Evolutionary conservation across 2,113 vertebrate genomes (phyloP).

Genomic region (Silurus glanis): DNA sequence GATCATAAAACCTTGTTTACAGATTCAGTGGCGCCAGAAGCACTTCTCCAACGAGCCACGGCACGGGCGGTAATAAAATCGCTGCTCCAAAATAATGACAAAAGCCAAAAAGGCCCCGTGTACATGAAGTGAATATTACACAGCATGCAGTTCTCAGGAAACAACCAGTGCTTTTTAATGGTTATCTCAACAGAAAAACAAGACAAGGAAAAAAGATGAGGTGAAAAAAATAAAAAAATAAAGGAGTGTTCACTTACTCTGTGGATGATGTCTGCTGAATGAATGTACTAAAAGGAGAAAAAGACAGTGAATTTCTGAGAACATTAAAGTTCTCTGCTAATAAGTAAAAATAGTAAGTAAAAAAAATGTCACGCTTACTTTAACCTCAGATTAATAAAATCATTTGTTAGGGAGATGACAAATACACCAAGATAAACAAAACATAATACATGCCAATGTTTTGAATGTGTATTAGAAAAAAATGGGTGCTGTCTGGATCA

Average conservation of each 20-base stretch:
- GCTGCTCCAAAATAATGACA: slow-evolving; percentile 6
- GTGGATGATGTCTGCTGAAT: slow-evolving; percentile 98
- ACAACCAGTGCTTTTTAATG: neutral
- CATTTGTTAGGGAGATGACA: too few species aligned
- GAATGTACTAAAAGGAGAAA: slow-evolving; percentile 85
- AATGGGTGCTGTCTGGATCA: neutral
- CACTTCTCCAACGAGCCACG: neutral
- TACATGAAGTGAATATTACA: neutral
- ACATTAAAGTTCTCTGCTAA: neutral
- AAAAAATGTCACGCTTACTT: neutral
- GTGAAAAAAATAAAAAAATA: neutral
- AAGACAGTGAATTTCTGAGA: neutral
- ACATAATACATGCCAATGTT: neutral
- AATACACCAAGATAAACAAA: neutral
- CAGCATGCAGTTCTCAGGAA: neutral
- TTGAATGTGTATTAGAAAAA: neutral
- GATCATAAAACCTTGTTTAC: slow-evolving; percentile 26
- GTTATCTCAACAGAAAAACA: neutral
- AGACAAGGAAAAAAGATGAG: neutral
- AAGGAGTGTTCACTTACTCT: slow-evolving; percentile 81
- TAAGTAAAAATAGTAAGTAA: neutral
- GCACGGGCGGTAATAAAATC: slow-evolving; percentile 24
- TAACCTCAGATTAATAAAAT: neutral
- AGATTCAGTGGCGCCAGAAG: slow-evolving; percentile 26
- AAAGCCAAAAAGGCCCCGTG: neutral